Conservation (phyloP, 2,113 vertebrate genomes). For the Macaca mulatta region DNA sequence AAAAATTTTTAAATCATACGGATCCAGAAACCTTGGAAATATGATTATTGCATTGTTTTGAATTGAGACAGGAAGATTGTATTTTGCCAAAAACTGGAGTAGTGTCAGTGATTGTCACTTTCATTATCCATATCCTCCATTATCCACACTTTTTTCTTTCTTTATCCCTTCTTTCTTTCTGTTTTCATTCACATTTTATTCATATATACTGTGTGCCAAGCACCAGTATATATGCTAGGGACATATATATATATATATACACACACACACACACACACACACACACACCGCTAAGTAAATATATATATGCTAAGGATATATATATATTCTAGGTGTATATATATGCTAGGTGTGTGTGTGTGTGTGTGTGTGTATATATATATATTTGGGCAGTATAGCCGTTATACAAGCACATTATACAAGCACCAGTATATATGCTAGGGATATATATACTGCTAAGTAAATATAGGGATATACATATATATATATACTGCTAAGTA, state of each 20-base stretch:
- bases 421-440: too few species aligned
- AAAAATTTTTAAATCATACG: not conserved
- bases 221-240: not conserved
- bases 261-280: too few species aligned
- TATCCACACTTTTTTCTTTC: not conserved
- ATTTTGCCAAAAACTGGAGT: not conserved
- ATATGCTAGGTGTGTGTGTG: too few species aligned
- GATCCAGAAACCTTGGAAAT: not conserved
- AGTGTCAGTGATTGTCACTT: not conserved
- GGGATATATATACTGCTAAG: too few species aligned
- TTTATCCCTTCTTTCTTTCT: not conserved
- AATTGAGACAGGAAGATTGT: not conserved
- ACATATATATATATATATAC: too few species aligned
- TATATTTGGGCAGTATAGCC: too few species aligned
- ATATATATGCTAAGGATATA: too few species aligned
- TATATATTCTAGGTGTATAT: too few species aligned
- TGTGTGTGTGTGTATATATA: rapidly evolving
- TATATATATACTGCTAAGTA: too few species aligned
- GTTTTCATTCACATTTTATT: not conserved
- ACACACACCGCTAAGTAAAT: too few species aligned
- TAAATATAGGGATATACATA: too few species aligned
- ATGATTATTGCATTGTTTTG: not conserved
- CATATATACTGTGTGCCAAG: not conserved
- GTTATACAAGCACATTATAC: too few species aligned
- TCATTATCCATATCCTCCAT: not conserved